These are phyloP conservation scores for Oscheius sp. DNA, from an alignment of 2,888 invertebrate genomes.

Conservation along the genomic window DNA sequence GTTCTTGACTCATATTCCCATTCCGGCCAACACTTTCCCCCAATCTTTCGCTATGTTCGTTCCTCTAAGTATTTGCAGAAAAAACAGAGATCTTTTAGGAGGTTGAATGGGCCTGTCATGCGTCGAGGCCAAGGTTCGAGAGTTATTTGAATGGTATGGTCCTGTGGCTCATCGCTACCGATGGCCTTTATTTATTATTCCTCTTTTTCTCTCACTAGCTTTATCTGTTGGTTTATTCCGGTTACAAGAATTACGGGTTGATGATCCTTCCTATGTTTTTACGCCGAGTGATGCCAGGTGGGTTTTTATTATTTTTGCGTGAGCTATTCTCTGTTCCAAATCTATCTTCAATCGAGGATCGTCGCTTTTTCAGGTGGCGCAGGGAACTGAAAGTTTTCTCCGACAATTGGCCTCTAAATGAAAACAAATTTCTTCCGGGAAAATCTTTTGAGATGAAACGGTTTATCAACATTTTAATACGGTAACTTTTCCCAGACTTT, in stretches of 20 bases:
- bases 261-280: slow-evolving; percentile 68
- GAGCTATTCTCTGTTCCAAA: background rate
- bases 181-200: slow-evolving; percentile 61
- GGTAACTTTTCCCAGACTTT: background rate
- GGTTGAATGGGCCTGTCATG: slow-evolving; percentile 54
- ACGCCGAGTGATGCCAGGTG: slow-evolving; percentile 67
- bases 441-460: slow-evolving; percentile 69
- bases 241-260: slow-evolving; percentile 60
- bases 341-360: too few relatives aligned
- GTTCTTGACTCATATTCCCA: slow-evolving; percentile 18
- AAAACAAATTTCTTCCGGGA: slow-evolving; percentile 68
- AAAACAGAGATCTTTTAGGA: too few relatives aligned
- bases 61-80: slow-evolving; percentile 29
- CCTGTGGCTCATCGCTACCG: slow-evolving; percentile 47
- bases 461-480: slow-evolving; percentile 64
- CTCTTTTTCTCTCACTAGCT: slow-evolving; percentile 54
- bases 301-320: too few relatives aligned
- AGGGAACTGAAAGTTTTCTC: slow-evolving; percentile 63
- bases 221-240: slow-evolving; percentile 61
- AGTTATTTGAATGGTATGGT: slow-evolving; percentile 66
- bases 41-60: background rate
- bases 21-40: background rate
- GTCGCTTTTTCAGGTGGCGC: slow-evolving; percentile 65
- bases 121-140: slow-evolving; percentile 60
- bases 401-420: slow-evolving; percentile 66